Evolutionary conservation across 2,797 vertebrate species (phyloP).

Genomic region (Eutrigla gurnardus): DNA sequence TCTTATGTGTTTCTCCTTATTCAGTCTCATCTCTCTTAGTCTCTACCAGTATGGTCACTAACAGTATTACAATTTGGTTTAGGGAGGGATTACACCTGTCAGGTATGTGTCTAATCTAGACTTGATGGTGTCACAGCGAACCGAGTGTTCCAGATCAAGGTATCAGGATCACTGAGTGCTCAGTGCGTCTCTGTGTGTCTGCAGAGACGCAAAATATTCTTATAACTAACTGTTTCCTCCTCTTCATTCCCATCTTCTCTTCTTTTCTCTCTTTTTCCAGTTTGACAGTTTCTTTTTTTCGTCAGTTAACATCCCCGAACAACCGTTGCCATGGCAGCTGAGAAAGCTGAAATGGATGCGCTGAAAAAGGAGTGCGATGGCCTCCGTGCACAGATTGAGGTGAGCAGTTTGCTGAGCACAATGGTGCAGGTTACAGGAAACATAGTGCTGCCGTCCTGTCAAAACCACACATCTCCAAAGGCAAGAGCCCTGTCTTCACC

Average conservation of each 20-base stretch:
- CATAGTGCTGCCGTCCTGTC: too few relatives aligned
- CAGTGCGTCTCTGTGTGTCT: not conserved
- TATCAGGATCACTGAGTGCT: conserved; percentile 27
- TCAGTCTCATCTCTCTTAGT: not conserved
- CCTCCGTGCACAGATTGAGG: conserved; percentile 95
- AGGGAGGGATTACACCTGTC: conserved; percentile 27
- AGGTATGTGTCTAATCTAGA: conserved; percentile 43
- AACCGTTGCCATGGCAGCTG: conserved; percentile 81
- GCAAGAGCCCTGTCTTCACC: too few relatives aligned
- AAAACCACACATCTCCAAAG: too few relatives aligned
- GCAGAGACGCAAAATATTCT: too few relatives aligned
- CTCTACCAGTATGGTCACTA: not conserved
- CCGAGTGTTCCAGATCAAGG: conserved; percentile 29
- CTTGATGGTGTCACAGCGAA: conserved; percentile 30
- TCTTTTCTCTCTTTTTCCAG: conserved; percentile 6
- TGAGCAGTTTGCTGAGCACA: conserved; percentile 70
- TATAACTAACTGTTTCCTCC: not conserved
- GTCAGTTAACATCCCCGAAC: conserved; percentile 55
- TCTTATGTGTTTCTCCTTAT: too few relatives aligned
- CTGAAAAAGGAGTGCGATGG: conserved; percentile 95
- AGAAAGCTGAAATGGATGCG: conserved; percentile 91
- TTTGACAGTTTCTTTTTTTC: conserved; percentile 42
- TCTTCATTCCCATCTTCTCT: not conserved
- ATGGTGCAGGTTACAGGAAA: not conserved
- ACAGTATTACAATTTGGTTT: conserved; percentile 22